Conservation (phyloP, 2,113 vertebrate genomes). For the Aspiorhynchus laticeps region DNA sequence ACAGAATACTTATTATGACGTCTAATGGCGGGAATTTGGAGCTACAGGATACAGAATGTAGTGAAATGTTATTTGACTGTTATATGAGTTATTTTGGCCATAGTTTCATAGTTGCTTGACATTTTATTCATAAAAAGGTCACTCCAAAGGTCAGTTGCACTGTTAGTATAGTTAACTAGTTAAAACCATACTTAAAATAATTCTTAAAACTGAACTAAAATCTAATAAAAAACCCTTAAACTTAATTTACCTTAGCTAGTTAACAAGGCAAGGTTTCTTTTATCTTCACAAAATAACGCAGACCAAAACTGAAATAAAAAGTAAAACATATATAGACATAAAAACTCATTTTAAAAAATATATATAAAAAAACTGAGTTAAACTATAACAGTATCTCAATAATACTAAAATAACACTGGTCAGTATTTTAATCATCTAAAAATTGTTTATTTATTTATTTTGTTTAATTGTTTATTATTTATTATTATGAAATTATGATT, state of each 20-base stretch:
- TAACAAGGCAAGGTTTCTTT: neutral
- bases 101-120: neutral
- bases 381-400: neutral
- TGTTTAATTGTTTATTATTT: no score
- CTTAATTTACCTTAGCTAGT: no score
- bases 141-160: neutral
- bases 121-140: neutral
- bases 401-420: neutral
- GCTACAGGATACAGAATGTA: neutral
- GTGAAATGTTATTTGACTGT: neutral
- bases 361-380: no score
- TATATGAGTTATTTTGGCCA: neutral
- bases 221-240: neutral
- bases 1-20: neutral
- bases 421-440: neutral
- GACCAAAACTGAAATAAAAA: neutral
- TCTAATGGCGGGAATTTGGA: neutral
- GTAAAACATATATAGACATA: neutral
- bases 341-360: neutral
- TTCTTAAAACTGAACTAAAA: no score
- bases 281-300: neutral
- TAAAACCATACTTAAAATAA: neutral
- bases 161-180: neutral
- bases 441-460: no score
- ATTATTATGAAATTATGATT: neutral